Evolutionary conservation across 2,113 vertebrate species (phyloP).

Genomic region (Gallinago media): DNA sequence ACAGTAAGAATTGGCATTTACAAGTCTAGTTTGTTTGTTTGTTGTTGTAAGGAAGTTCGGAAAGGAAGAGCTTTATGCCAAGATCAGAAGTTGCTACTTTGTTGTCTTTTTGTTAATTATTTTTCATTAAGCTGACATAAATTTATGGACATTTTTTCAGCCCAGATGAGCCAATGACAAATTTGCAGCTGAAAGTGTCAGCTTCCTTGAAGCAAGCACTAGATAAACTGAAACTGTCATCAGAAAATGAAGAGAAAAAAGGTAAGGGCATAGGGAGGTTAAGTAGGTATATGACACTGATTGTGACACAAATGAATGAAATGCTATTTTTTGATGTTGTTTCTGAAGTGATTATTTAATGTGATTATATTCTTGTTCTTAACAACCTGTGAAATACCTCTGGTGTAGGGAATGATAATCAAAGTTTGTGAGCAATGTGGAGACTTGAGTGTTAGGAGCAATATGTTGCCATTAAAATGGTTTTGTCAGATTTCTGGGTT

Average conservation of each 20-base stretch:
- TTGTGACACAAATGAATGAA: not conserved
- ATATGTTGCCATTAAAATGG: not conserved
- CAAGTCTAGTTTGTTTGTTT: not conserved
- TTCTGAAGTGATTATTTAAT: not conserved
- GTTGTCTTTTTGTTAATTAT: not conserved
- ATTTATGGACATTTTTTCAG: conserved; percentile 69
- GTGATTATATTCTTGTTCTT: not conserved
- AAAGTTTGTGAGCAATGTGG: not conserved
- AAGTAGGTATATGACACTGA: not conserved
- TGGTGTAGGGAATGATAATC: not conserved
- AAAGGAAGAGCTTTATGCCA: not conserved
- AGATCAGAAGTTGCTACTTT: not conserved
- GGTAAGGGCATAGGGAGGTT: conserved; percentile 70
- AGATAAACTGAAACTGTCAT: conserved; percentile 87
- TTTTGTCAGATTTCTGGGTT: not conserved
- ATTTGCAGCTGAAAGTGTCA: conserved; percentile 89
- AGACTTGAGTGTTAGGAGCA: not conserved
- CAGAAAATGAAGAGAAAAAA: conserved; percentile 81
- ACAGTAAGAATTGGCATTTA: not conserved
- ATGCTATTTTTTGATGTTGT: not conserved
- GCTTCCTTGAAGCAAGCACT: conserved; percentile 93
- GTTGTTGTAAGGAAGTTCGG: not conserved
- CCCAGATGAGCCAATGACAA: conserved; percentile 89
- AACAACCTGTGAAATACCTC: not conserved
- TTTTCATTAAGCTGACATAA: not conserved